Evolutionary conservation across 2,113 vertebrate species (phyloP).

Genomic region (Ctenodactylus gundi): DNA sequence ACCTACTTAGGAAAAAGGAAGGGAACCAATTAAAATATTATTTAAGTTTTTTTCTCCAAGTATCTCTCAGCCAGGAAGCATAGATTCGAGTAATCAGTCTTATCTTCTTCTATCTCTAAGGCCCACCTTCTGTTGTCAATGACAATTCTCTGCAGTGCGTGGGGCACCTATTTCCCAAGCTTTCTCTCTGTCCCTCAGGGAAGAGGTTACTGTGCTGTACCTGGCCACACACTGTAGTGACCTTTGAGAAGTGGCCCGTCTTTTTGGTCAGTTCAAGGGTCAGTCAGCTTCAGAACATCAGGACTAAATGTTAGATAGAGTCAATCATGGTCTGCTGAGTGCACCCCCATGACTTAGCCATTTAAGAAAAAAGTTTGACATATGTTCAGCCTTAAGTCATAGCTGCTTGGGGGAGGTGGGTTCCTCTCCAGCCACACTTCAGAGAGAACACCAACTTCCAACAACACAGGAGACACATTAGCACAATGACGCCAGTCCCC

Average conservation of each 20-base stretch:
- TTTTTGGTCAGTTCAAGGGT: neutral
- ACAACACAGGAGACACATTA: neutral
- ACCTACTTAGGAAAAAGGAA: neutral
- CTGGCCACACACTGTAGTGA: conserved; percentile 17
- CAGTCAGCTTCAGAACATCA: neutral
- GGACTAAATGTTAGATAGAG: neutral
- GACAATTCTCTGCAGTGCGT: neutral
- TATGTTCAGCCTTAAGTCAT: conserved; percentile 24
- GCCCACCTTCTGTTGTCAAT: no score
- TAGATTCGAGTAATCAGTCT: no score
- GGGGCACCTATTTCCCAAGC: neutral
- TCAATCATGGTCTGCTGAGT: neutral
- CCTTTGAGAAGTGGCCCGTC: neutral
- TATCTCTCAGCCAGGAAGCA: neutral
- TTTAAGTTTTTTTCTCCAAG: neutral
- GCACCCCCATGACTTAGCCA: conserved; percentile 30
- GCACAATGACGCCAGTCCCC: conserved; percentile 23
- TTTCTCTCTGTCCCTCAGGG: neutral
- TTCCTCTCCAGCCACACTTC: conserved; percentile 20
- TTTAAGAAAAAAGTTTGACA: conserved; percentile 35
- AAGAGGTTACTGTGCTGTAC: neutral
- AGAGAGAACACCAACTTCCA: conserved; percentile 9
- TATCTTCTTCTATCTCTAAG: no score
- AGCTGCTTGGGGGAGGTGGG: neutral
- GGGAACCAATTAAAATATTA: neutral